These are phyloP conservation scores for Caenorhabditis sulstoni DNA, from an alignment of 2,888 invertebrate species.

Conservation along the genomic window DNA sequence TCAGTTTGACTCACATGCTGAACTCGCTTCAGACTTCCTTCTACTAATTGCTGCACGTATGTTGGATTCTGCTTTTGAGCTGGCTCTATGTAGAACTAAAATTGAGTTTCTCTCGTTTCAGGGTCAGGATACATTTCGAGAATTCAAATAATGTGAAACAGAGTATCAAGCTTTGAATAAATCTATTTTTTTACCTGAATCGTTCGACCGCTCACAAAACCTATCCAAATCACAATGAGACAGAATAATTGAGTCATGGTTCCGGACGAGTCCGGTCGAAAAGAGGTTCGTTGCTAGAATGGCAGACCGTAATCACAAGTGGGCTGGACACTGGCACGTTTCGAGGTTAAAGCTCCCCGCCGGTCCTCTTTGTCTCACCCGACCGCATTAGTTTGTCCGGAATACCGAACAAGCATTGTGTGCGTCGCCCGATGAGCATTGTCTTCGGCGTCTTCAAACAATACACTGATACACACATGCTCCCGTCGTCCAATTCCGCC, in stretches of 20 bases:
- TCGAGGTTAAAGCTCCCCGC: conserved; percentile 41
- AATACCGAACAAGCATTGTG: conserved; percentile 58
- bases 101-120: conserved; percentile 28
- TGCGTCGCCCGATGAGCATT: conserved; percentile 45
- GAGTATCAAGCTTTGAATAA: conserved; percentile 15
- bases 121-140: conserved; percentile 20
- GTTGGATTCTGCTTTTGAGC: conserved; percentile 64
- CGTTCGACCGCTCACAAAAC: conserved; percentile 47
- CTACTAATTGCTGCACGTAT: conserved; percentile 70
- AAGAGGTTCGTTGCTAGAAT: conserved; percentile 32
- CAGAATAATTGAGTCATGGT: conserved; percentile 21
- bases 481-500: conserved; percentile 40
- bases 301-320: conserved; percentile 31
- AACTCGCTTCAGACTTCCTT: conserved; percentile 64
- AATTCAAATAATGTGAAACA: conserved; percentile 35
- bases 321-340: conserved; percentile 30
- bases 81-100: conserved; percentile 71
- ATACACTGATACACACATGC: conserved; percentile 58
- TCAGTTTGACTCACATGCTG: conserved; percentile 62
- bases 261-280: conserved; percentile 54
- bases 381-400: conserved; percentile 52
- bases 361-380: conserved; percentile 46
- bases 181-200: conserved; percentile 40
- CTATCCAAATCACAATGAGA: conserved; percentile 17
- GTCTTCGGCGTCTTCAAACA: conserved; percentile 45